phyloP scores from a whole-genome alignment of 1,140 invertebrate species.

The Drosophila guanche region DNA sequence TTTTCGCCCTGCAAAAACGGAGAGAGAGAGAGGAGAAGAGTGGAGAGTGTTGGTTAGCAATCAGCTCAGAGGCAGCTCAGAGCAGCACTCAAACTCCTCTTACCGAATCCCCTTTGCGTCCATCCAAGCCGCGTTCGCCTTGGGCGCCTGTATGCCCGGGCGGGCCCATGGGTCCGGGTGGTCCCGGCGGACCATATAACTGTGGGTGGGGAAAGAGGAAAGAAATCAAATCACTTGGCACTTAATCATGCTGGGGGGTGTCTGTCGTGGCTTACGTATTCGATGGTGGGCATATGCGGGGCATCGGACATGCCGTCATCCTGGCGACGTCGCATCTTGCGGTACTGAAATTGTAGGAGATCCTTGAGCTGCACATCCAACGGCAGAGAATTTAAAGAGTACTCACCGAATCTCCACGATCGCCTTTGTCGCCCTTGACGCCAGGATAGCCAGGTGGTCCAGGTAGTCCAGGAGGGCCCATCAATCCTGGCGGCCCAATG shows the following conservation, averaged over 20 bases:
- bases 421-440: slow-evolving; percentile 94
- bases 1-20: slow-evolving; percentile 90
- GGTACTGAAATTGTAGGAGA: slow-evolving; percentile 89
- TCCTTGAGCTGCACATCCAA: too few species aligned
- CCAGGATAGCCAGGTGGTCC: slow-evolving; percentile 93
- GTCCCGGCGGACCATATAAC: slow-evolving; percentile 81
- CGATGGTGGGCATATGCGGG: slow-evolving; percentile 81
- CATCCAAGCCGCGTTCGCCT: slow-evolving; percentile 90
- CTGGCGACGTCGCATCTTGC: slow-evolving; percentile 94
- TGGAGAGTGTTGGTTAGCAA: background rate
- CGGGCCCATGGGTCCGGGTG: slow-evolving; percentile 87
- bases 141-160: slow-evolving; percentile 92
- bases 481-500: slow-evolving; percentile 93
- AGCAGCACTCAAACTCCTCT: slow-evolving; percentile 24
- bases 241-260: slow-evolving; percentile 1
- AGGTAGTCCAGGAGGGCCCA: slow-evolving; percentile 90
- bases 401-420: slow-evolving; percentile 96
- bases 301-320: slow-evolving; percentile 84
- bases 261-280: slow-evolving; percentile 75
- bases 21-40: background rate
- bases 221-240: slow-evolving; percentile 1
- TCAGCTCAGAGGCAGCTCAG: too few species aligned
- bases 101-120: slow-evolving; percentile 94
- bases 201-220: slow-evolving; percentile 15
- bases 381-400: too few species aligned